Percentiles rank a stretch among this genome's conserved stretches.
Conservation (phyloP, 1,140 invertebrate genomes). For the Cherax quadricarinatus region DNA sequence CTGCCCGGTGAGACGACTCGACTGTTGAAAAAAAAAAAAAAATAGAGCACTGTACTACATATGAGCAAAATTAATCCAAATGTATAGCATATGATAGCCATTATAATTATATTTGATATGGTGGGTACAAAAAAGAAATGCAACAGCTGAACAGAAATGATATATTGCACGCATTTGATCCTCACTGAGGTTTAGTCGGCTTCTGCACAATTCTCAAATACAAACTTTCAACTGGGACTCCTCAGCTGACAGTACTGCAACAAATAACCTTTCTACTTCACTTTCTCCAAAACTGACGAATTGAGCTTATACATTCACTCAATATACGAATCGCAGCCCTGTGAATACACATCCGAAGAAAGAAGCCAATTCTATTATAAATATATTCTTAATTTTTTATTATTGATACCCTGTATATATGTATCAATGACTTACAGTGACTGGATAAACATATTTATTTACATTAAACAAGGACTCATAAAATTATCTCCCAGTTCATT, state of each 20-base stretch:
- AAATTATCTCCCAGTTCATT: no score
- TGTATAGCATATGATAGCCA: no score
- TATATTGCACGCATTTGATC: constrained; percentile 41
- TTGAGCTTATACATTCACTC: constrained; percentile 66
- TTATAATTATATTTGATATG: no score
- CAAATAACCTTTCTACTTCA: constrained; percentile 55
- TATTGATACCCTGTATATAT: background rate
- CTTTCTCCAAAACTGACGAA: constrained; percentile 58
- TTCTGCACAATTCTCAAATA: constrained; percentile 66
- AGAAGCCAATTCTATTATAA: background rate
- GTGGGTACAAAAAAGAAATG: no score
- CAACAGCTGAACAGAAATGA: no score
- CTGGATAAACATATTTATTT: no score
- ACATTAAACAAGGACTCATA: no score
- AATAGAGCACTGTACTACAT: no score
- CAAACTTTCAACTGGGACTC: constrained; percentile 59
- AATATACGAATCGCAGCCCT: constrained; percentile 54
- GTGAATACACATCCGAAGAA: constrained; percentile 62
- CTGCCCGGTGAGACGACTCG: no score
- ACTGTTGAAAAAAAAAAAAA: no score
- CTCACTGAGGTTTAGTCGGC: constrained; percentile 42
- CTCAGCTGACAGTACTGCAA: constrained; percentile 43
- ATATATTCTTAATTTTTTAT: background rate
- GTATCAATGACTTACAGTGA: no score
- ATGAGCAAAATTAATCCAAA: no score